Percentiles rank a stretch among this genome's conserved stretches.
Evolutionary conservation across 2,888 invertebrate species (phyloP).

Genomic region (Adineta ricciae): DNA sequence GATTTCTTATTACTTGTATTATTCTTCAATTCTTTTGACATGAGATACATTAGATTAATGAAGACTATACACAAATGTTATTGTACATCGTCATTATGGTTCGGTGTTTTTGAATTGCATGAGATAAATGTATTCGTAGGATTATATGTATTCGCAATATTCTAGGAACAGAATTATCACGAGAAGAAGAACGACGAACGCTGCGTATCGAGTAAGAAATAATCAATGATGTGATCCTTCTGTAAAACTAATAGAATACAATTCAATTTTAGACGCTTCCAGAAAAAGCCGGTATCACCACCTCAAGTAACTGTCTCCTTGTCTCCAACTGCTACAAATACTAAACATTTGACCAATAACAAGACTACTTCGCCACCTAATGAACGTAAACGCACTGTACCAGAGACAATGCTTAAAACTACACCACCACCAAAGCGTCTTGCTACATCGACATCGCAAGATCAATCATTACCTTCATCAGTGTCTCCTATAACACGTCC

Average conservation of each 20-base stretch:
- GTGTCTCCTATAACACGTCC: neutral
- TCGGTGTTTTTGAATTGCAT: neutral
- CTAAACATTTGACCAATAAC: neutral
- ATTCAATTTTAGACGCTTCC: neutral
- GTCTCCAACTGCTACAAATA: neutral
- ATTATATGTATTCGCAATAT: neutral
- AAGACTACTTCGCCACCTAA: neutral
- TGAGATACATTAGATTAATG: constrained; percentile 1
- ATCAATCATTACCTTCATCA: neutral
- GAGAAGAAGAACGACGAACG: neutral
- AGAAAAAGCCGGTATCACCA: neutral
- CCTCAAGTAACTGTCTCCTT: neutral
- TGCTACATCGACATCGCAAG: neutral
- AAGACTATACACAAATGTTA: neutral
- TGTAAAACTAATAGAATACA: no score
- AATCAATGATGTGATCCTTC: neutral
- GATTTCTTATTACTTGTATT: neutral
- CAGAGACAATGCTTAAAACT: neutral
- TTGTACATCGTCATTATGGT: neutral
- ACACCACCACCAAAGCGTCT: neutral
- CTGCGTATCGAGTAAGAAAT: neutral
- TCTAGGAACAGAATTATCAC: neutral
- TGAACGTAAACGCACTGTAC: neutral
- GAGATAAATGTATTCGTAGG: neutral
- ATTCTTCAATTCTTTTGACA: neutral